Evolutionary conservation across 2,888 invertebrate species (phyloP), one percentile per base, ranked within the genome.

Genomic region (Harmothoe impar): DNA sequence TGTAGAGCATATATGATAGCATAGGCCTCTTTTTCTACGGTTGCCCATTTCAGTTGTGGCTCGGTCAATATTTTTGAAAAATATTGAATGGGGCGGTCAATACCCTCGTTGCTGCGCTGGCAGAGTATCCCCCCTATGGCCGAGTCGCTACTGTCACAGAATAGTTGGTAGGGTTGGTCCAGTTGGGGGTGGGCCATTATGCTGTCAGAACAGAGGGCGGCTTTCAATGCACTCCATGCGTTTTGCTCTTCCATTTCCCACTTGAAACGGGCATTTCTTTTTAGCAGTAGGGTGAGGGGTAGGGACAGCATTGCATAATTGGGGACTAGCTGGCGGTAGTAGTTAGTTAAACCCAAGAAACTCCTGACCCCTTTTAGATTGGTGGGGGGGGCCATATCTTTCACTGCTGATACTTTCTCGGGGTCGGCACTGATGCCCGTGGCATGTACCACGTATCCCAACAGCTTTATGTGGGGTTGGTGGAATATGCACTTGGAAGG

Each of bases 401-500:
- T 25, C 56, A 91, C 89, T 23, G 91, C 89, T 15, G 25, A 25
- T 35, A 91, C 81, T 51, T 92, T 92, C 12, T 90, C 89, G 5
- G 91, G 91, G 81, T 92, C 91, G 0, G 84, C 89, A 3, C 25
- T n/a, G 31, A 93, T 91, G 20, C 91, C 91, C 0, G 90, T 52
- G 33, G 17, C 51, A 25, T 35, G 54, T 29, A 93, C 89, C 33
- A 92, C 89, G 78, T 92, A 91, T 5, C 92, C 92, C 43, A 92
- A 54, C 78, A 92, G 92, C 23, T 85, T 90, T 31, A 91, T 81
- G 0, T 52, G 51, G 12, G 25, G 77, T 81, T 78, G 52, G 52
- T 86, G 81, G 43, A 93, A 92, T 51, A 91, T 91, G 56, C 92
- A 92, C 86, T 92, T 93, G 25, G 92, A 17, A n/a, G 17, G 35